Evolutionary conservation across 1,140 invertebrate species (phyloP).

Genomic region (Nylanderia fulva): DNA sequence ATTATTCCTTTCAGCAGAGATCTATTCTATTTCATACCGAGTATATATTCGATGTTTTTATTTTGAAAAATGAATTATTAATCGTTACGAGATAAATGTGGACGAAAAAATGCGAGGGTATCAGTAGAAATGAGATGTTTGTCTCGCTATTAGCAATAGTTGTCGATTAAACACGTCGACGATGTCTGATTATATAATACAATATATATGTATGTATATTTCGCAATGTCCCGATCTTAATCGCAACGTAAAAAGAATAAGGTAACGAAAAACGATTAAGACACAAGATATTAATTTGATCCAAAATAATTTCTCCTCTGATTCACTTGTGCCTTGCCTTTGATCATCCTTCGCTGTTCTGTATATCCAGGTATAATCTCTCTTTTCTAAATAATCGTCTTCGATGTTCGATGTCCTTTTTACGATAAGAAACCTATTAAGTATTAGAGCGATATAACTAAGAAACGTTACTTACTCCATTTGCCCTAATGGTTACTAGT

Average conservation of each 20-base stretch:
- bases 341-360: conserved; percentile 74
- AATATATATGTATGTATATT: conserved; percentile 10
- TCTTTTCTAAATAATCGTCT: conserved; percentile 74
- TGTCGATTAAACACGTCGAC: conserved; percentile 35
- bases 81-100: not conserved
- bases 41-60: not conserved
- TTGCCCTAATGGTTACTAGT: conserved; percentile 31
- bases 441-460: conserved; percentile 26
- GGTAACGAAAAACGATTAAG: conserved; percentile 31
- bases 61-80: conserved; percentile 12
- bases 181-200: conserved; percentile 37
- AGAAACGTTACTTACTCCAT: conserved; percentile 25
- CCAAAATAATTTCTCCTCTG: conserved; percentile 65
- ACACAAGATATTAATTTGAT: conserved; percentile 53
- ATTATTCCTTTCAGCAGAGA: conserved; percentile 5
- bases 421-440: conserved; percentile 57
- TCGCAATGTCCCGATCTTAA: conserved; percentile 44
- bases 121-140: conserved; percentile 32
- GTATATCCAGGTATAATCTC: conserved; percentile 62
- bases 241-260: conserved; percentile 29
- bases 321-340: conserved; percentile 82
- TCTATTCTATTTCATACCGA: not conserved
- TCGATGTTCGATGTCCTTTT: conserved; percentile 81
- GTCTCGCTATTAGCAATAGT: conserved; percentile 41
- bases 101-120: not conserved